phyloP scores from a whole-genome alignment of 2,888 invertebrate genomes.

The Neoitamus cyanurus region DNA sequence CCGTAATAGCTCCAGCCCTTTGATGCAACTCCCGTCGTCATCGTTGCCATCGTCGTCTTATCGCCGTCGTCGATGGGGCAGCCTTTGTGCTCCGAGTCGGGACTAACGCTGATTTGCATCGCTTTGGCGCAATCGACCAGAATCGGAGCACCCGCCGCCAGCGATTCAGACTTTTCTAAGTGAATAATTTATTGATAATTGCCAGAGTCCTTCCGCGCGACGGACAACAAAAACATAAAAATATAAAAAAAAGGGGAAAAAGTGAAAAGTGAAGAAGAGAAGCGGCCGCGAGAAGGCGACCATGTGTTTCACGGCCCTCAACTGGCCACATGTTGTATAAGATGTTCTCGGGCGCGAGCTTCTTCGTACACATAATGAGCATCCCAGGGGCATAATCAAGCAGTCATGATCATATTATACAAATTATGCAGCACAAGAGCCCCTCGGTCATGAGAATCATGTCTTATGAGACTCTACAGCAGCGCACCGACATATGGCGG shows the following conservation, averaged over 20 bases:
- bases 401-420: not conserved
- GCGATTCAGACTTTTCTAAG: not conserved
- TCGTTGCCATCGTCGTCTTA: not conserved
- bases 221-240: not conserved
- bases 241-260: not conserved
- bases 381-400: conserved; percentile 5
- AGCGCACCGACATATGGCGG: not conserved
- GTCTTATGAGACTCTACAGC: not conserved
- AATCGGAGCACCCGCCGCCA: not conserved
- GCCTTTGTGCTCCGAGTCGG: not conserved
- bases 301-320: not conserved
- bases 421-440: not conserved
- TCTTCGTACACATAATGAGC: not conserved
- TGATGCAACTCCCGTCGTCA: not conserved
- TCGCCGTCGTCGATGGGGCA: not conserved
- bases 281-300: not conserved
- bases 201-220: not conserved
- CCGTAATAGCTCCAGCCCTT: not conserved
- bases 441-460: not conserved
- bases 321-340: not conserved
- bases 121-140: not conserved
- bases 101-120: not conserved
- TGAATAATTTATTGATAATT: not conserved
- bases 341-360: not conserved
- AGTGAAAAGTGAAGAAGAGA: not conserved